Conservation (phyloP, 2,888 invertebrate species). For the Reticulitermes lucifugus region DNA sequence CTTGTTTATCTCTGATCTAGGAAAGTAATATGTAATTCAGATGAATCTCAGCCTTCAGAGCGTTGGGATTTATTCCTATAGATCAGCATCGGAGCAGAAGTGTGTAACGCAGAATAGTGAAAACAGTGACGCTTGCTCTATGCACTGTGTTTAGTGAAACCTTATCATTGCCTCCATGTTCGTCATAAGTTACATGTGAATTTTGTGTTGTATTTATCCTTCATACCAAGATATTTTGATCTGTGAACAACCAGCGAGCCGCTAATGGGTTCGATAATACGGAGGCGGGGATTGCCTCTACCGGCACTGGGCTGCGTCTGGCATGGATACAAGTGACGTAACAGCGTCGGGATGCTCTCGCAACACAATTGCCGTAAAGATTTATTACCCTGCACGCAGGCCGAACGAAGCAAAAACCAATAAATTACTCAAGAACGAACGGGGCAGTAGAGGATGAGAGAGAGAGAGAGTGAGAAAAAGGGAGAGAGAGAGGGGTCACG, state of each 20-base stretch:
- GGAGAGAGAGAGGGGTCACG: not conserved
- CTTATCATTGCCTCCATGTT: too few species aligned
- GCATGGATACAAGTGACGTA: slow-evolving; percentile 27
- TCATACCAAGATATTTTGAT: not conserved
- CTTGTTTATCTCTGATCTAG: too few species aligned
- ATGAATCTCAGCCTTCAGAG: too few species aligned
- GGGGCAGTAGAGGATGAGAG: not conserved
- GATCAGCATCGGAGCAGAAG: too few species aligned
- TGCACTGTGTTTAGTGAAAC: too few species aligned
- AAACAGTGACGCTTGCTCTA: too few species aligned
- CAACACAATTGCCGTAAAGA: slow-evolving; percentile 48
- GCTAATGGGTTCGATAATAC: not conserved
- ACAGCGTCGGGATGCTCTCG: slow-evolving; percentile 34
- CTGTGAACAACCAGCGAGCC: not conserved
- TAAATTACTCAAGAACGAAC: slow-evolving; percentile 45
- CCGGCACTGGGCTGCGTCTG: slow-evolving; percentile 6
- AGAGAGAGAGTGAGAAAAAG: not conserved
- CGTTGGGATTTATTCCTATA: too few species aligned
- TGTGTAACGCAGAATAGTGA: too few species aligned
- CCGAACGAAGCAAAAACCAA: slow-evolving; percentile 49
- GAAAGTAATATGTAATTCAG: too few species aligned
- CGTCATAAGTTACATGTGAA: too few species aligned
- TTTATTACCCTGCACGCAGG: slow-evolving; percentile 47
- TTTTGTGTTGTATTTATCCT: not conserved
- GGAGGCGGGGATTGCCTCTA: slow-evolving; percentile 4